Evolutionary conservation across 35 echinoderm and acorn worm genomes (phyloP).

Genomic region (Strongylocentrotus purpuratus): DNA sequence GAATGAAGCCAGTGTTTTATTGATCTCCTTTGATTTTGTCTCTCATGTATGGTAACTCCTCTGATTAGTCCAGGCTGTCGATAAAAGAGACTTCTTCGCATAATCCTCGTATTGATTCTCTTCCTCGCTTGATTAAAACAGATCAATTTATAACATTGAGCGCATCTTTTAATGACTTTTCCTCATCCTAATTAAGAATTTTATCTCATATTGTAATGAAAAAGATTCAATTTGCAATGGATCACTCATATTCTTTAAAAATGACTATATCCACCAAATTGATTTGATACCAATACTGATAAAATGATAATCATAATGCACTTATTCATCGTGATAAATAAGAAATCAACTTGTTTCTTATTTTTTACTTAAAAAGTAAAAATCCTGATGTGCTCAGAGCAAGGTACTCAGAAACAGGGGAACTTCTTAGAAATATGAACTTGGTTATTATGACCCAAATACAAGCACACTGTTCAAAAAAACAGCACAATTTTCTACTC

Average conservation of each 20-base stretch:
- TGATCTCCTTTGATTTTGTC: neutral
- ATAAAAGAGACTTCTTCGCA: neutral
- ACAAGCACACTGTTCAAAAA: neutral
- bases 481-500: neutral
- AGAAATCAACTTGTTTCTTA: neutral
- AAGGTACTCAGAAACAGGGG: neutral
- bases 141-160: neutral
- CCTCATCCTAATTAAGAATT: neutral
- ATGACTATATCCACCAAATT: too few species aligned
- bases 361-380: neutral
- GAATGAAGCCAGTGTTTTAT: neutral
- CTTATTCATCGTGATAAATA: neutral
- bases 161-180: neutral
- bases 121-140: neutral
- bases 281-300: neutral
- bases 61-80: neutral
- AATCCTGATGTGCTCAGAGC: neutral
- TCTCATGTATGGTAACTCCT: neutral
- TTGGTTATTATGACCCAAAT: neutral
- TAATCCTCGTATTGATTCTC: neutral
- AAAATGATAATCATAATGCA: too few species aligned
- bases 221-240: too few species aligned
- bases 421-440: neutral
- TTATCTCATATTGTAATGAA: too few species aligned
- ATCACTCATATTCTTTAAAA: neutral